Evolutionary conservation across 2,888 invertebrate genomes (phyloP), one percentile per base, ranked within the genome.

Genomic region (Mamestra brassicae): DNA sequence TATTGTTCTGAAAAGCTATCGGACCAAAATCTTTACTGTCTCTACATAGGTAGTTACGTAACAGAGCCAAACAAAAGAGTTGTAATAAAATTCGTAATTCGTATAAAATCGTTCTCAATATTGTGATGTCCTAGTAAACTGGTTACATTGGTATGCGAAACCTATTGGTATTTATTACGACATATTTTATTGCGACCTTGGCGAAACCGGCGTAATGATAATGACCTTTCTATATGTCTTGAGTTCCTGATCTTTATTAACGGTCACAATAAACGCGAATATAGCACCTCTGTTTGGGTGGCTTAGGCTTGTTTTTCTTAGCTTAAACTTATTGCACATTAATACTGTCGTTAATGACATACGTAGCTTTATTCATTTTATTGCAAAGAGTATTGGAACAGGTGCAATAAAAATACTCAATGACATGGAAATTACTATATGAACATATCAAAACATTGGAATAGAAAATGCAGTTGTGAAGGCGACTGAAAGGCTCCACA

Each of bases 181-280:
- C n/a, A n/a, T n/a, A n/a, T n/a, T n/a, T n/a, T n/a, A n/a, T n/a
- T 87, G 54, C 85, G 92, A 91, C 95, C 95, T 95, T 95, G 85
- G 83, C 76, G 80, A 80, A 90, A 90, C 89, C 86, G 80, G 89
- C 83, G 80, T 80, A 80, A 77, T 83, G 90, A 90, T 93, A 90
- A 90, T 91, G 91, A 93, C 92, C 93, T 94, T 93, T 91, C 81
- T 79, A 79, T 75, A 74, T 64, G 83, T 82, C 88, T 89, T 88
- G 82, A 83, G 89, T 93, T 92, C 91, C 92, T 93, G 90, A 79
- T 92, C 71, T 84, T 86, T 82, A 75, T 78, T 80, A 80, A 45
- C 70, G 74, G 76, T 76, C 67, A 76, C 68, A 55, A 61, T 76
- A 36, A 64, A 62, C 50, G 47, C 64, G 45, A 78, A 76, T 74